A percentile compares a stretch with the other conserved stretches of the same genome.
phyloP scores from a whole-genome alignment of 2,797 vertebrate species.

The Myotis findleyi region DNA sequence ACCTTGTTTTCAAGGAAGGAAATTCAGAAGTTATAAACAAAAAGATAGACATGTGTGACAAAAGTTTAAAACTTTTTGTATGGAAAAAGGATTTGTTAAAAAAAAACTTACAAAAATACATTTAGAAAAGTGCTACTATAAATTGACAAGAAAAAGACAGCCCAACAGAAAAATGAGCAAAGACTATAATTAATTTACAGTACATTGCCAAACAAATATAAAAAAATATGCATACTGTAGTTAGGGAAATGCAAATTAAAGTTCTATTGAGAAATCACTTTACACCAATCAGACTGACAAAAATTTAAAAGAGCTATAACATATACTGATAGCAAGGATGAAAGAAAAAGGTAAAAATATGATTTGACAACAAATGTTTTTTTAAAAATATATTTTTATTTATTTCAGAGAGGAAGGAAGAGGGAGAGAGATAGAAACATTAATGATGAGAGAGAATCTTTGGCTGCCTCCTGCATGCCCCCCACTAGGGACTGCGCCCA shows the following conservation, averaged over 20 bases:
- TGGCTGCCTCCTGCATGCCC: no score
- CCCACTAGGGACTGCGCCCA: no score
- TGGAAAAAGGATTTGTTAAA: neutral
- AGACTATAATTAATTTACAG: conserved; percentile 17
- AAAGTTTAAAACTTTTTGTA: neutral
- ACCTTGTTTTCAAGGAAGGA: neutral
- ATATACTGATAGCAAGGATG: neutral
- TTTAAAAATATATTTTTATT: no score
- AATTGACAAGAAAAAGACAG: conserved; percentile 39
- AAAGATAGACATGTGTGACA: neutral
- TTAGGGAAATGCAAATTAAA: conserved; percentile 13
- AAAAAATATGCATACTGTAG: neutral
- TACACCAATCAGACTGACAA: neutral
- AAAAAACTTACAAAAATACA: conserved; percentile 22
- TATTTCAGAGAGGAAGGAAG: no score
- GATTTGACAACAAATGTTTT: neutral
- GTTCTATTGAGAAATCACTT: neutral
- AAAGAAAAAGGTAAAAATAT: neutral
- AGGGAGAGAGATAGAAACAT: no score
- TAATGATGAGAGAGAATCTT: no score
- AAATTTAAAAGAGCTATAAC: neutral
- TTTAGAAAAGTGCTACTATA: conserved; percentile 18
- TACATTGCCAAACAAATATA: neutral
- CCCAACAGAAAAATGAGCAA: conserved; percentile 4
- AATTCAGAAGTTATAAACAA: neutral